Evolutionary conservation across 2,113 vertebrate genomes (phyloP).

Genomic region (Leptocoma aspasia): DNA sequence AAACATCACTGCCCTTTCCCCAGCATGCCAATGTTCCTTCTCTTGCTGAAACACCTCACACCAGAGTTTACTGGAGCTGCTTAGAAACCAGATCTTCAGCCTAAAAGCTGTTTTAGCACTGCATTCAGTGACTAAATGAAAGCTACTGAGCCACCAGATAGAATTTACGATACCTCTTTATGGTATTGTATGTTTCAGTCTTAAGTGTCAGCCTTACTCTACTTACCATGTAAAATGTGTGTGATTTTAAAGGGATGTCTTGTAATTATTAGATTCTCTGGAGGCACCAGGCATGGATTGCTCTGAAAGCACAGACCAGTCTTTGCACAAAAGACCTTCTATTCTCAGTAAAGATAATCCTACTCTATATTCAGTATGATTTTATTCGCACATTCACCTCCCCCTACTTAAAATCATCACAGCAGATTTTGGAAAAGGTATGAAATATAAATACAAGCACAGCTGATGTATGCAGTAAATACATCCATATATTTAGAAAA

Average conservation of each 20-base stretch:
- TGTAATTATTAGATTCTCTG: neutral
- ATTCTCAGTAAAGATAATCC: constrained; percentile 12
- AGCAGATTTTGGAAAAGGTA: constrained; percentile 24
- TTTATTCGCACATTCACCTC: constrained; percentile 11
- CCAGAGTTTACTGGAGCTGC: neutral
- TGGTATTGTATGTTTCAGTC: neutral
- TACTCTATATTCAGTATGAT: neutral
- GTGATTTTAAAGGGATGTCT: neutral
- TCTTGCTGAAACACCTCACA: neutral
- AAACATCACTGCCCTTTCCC: neutral
- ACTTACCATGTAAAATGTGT: neutral
- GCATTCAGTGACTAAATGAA: neutral
- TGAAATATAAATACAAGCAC: neutral
- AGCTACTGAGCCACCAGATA: neutral
- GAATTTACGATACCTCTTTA: neutral
- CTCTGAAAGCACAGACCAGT: neutral
- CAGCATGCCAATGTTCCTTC: rapidly evolving
- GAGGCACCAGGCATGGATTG: neutral
- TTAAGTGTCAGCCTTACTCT: neutral
- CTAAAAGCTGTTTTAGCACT: neutral
- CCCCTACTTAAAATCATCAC: neutral
- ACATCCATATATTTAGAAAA: constrained; percentile 15
- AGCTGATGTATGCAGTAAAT: constrained; percentile 23
- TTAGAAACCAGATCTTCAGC: neutral
- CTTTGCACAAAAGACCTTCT: neutral